A percentile compares a stretch with the other conserved stretches of the same genome.
These are phyloP conservation scores for Dioctria rufipes DNA, from an alignment of 2,888 invertebrate species.

Conservation along the genomic window DNA sequence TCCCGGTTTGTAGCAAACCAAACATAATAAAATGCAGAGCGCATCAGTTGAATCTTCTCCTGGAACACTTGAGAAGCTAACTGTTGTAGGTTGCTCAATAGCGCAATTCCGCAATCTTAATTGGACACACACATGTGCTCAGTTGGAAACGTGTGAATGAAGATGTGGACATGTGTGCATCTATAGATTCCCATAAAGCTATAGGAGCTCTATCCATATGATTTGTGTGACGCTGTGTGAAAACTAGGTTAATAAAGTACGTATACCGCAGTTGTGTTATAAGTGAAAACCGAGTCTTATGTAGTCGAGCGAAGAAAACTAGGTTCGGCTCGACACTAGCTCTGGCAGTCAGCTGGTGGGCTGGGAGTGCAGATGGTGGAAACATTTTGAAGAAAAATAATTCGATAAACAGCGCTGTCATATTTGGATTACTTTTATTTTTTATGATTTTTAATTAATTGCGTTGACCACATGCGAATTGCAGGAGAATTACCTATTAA, in stretches of 20 bases:
- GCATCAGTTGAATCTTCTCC: background rate
- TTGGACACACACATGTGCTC: slow-evolving; percentile 11
- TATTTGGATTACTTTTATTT: too few relatives aligned
- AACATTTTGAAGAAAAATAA: background rate
- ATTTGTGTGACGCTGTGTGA: slow-evolving; percentile 11
- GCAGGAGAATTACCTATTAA: too few relatives aligned
- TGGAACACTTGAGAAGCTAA: slow-evolving; percentile 19
- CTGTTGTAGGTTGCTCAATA: slow-evolving; percentile 12
- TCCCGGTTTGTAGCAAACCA: background rate
- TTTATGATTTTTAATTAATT: too few relatives aligned
- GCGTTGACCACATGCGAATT: too few relatives aligned
- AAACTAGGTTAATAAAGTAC: slow-evolving; percentile 50
- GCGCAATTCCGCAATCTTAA: slow-evolving; percentile 51
- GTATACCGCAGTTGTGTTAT: too few relatives aligned
- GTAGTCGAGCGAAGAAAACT: slow-evolving; percentile 38
- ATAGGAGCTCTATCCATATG: background rate
- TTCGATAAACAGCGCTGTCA: too few relatives aligned
- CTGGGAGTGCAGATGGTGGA: slow-evolving; percentile 10
- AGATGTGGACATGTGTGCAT: background rate
- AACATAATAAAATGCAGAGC: background rate
- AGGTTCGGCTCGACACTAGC: slow-evolving; percentile 7
- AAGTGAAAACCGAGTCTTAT: slow-evolving; percentile 30
- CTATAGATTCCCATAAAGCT: background rate
- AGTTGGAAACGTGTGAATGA: background rate
- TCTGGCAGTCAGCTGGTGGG: slow-evolving; percentile 24